Conservation (phyloP, 2,113 vertebrate species). For the Leptosomus discolor region DNA sequence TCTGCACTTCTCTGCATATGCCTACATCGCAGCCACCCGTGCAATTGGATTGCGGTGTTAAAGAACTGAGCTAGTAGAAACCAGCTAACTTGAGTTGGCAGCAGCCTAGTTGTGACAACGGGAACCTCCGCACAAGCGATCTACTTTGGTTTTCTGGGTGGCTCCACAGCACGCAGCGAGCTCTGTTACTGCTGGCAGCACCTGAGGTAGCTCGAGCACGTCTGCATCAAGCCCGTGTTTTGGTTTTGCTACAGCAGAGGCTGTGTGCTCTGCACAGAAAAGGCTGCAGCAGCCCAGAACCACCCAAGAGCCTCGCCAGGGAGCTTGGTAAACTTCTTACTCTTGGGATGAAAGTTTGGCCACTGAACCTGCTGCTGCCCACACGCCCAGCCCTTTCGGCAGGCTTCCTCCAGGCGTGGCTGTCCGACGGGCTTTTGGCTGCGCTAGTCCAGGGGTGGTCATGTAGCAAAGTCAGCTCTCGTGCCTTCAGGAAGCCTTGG, state of each 20-base stretch:
- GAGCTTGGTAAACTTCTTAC: not conserved
- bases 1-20: not conserved
- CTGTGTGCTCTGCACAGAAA: fast-evolving
- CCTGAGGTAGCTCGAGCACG: fast-evolving
- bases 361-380: not conserved
- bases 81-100: fast-evolving
- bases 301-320: fast-evolving
- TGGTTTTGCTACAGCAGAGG: fast-evolving
- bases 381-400: fast-evolving
- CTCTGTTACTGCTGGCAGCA: not conserved
- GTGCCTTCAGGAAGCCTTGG: not conserved
- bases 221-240: fast-evolving
- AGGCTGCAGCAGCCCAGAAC: not conserved
- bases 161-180: fast-evolving
- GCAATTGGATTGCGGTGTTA: fast-evolving
- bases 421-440: fast-evolving
- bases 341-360: not conserved
- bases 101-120: not conserved
- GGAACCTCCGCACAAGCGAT: fast-evolving
- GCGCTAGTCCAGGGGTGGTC: fast-evolving
- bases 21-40: fast-evolving
- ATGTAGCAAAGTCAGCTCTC: not conserved
- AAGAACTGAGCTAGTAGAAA: not conserved
- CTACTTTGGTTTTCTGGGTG: not conserved
- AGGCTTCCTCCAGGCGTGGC: not conserved